phyloP scores from a whole-genome alignment of 2,797 vertebrate species.

The Falco cherrug region DNA sequence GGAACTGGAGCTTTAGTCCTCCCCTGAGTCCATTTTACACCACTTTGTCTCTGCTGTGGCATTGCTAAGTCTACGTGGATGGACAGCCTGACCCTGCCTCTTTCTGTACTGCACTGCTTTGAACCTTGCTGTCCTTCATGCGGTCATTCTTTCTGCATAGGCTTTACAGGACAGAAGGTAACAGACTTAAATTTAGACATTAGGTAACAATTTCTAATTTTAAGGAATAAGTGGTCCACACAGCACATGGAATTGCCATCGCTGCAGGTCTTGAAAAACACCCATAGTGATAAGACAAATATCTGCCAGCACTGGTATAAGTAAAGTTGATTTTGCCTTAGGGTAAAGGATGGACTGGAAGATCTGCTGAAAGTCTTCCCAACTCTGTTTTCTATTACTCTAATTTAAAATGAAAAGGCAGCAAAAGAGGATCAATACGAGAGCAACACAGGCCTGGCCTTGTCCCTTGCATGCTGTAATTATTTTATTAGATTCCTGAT shows the following conservation, averaged over 20 bases:
- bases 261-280: not conserved
- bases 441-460: not conserved
- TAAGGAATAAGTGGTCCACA: not conserved
- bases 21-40: not conserved
- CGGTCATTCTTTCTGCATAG: not conserved
- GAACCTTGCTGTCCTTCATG: accelerated
- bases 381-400: not conserved
- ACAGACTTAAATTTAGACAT: not conserved
- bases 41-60: not conserved
- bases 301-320: not conserved
- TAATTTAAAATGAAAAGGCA: not conserved
- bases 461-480: not conserved
- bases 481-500: not conserved
- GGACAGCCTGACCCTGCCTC: not conserved
- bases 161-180: not conserved
- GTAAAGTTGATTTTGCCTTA: not conserved
- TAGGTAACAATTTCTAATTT: not conserved
- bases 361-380: not conserved
- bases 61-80: not conserved
- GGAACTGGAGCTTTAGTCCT: not conserved
- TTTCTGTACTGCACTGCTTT: not conserved
- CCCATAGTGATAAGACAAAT: not conserved
- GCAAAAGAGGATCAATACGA: not conserved
- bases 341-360: not conserved
- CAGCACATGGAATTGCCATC: not conserved